A percentile compares a stretch with the other conserved stretches of the same genome.
phyloP scores from a whole-genome alignment of 2,797 vertebrate species.

The Myotis planiceps region DNA sequence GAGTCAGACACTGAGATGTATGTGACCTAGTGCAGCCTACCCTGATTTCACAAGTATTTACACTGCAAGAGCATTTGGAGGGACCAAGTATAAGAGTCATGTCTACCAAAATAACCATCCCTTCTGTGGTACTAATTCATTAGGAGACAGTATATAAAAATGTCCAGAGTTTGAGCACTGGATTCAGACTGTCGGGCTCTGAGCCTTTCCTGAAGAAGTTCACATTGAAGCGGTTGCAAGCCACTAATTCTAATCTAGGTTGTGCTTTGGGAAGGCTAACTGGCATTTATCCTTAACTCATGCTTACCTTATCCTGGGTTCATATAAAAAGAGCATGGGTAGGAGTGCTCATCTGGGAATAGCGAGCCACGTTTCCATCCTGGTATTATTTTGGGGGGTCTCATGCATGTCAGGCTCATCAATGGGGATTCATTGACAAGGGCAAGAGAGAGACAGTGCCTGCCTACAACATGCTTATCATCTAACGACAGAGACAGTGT shows the following conservation, averaged over 20 bases:
- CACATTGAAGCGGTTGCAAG: neutral
- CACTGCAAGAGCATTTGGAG: neutral
- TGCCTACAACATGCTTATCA: neutral
- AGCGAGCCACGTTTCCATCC: neutral
- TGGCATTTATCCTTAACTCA: too few relatives aligned
- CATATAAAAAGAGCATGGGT: neutral
- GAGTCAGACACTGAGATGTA: neutral
- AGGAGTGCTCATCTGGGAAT: neutral
- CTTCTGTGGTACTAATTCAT: rapidly evolving
- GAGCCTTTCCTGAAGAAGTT: neutral
- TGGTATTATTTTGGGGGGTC: neutral
- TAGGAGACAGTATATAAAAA: neutral
- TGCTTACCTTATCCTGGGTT: neutral
- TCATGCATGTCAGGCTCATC: neutral
- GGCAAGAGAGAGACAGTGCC: rapidly evolving
- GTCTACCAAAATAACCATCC: rapidly evolving
- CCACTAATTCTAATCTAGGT: neutral
- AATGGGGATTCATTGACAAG: neutral
- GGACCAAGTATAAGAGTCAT: neutral
- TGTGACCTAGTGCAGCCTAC: neutral
- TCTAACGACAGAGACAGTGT: neutral
- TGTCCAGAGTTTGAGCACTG: neutral
- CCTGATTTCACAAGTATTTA: neutral
- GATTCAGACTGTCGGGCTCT: neutral
- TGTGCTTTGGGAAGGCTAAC: neutral